phyloP scores from a whole-genome alignment of 92 coral and sea anemone species.

The Paragorgia papillata region DNA sequence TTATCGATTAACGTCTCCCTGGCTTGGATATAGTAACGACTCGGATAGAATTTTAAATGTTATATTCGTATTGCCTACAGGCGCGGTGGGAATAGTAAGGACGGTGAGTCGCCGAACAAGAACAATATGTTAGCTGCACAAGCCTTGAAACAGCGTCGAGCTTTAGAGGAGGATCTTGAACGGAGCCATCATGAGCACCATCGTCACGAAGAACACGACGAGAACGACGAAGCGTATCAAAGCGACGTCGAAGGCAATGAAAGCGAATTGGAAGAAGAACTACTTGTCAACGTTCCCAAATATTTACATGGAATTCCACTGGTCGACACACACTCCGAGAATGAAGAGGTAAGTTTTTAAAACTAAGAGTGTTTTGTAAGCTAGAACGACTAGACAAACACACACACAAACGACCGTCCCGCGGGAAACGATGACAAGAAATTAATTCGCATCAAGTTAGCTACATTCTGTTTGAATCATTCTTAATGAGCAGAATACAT shows the following conservation, averaged over 20 bases:
- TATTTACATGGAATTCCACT: slow-evolving; percentile 95
- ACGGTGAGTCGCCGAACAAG: slow-evolving; percentile 79
- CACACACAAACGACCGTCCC: no score
- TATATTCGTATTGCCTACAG: slow-evolving; percentile 82
- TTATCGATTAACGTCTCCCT: neutral
- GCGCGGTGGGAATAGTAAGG: slow-evolving; percentile 90
- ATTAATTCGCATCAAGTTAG: slow-evolving; percentile 15
- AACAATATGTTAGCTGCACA: slow-evolving; percentile 95
- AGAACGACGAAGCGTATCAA: slow-evolving; percentile 51
- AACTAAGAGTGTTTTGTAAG: no score
- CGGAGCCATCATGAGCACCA: slow-evolving; percentile 28
- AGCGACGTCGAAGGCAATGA: slow-evolving; percentile 47
- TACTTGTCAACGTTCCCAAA: slow-evolving; percentile 67
- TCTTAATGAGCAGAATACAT: slow-evolving; percentile 42
- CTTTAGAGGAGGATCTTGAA: slow-evolving; percentile 71
- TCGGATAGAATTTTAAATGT: slow-evolving; percentile 87
- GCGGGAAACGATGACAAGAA: slow-evolving; percentile 34
- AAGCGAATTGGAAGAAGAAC: slow-evolving; percentile 55
- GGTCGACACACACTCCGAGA: slow-evolving; percentile 80
- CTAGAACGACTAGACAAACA: no score
- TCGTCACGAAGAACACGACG: slow-evolving; percentile 61
- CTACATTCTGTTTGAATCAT: slow-evolving; percentile 29
- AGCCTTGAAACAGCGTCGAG: slow-evolving; percentile 80
- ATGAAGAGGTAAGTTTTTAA: neutral
- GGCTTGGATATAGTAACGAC: neutral